Conservation (phyloP, 2,113 vertebrate genomes). For the Agapornis roseicollis region DNA sequence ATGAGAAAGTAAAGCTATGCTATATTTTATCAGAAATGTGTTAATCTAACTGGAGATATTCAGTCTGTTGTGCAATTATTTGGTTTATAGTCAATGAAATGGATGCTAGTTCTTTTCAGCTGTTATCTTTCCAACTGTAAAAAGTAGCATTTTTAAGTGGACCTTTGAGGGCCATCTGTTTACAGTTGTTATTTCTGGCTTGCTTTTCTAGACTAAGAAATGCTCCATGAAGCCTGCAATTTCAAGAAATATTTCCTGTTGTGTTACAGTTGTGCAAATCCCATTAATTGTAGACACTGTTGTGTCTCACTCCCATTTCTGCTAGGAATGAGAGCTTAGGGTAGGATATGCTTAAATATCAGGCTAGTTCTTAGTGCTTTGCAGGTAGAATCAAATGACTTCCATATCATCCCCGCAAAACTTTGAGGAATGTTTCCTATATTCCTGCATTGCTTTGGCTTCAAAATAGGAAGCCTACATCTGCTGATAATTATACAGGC, state of each 20-base stretch:
- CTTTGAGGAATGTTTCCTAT: background rate
- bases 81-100: background rate
- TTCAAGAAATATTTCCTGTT: background rate
- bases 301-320: background rate
- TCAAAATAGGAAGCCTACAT: background rate
- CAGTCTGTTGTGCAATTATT: background rate
- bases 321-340: background rate
- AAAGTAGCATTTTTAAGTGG: background rate
- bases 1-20: background rate
- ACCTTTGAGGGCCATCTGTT: background rate
- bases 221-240: background rate
- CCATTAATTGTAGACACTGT: background rate
- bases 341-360: background rate
- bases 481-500: background rate
- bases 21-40: background rate
- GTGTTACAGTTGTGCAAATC: background rate
- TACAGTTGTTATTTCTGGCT: background rate
- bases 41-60: background rate
- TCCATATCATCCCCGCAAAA: background rate
- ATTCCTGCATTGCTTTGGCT: background rate
- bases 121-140: background rate
- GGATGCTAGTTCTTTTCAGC: background rate
- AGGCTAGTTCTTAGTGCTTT: background rate
- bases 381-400: background rate
- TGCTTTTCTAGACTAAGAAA: background rate